Evolutionary conservation across 2,113 vertebrate species (phyloP).

Genomic region (Echinops telfairi): DNA sequence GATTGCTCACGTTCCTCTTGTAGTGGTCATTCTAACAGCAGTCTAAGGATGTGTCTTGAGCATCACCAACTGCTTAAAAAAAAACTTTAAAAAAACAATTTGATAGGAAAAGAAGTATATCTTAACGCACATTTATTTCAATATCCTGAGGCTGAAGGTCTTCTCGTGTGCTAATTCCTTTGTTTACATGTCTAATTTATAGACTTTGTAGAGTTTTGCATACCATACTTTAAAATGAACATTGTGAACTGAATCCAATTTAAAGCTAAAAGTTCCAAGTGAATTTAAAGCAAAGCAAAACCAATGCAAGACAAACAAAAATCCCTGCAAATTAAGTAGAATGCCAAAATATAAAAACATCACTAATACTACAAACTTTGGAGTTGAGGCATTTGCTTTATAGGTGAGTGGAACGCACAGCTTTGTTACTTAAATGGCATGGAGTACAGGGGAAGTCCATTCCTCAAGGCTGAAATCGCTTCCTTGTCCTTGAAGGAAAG

Average conservation of each 20-base stretch:
- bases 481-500: neutral
- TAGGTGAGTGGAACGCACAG: neutral
- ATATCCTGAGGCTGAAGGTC: neutral
- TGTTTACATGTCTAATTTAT: too few relatives aligned
- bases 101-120: neutral
- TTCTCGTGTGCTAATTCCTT: too few relatives aligned
- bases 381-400: neutral
- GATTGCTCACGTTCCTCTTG: neutral
- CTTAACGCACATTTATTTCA: neutral
- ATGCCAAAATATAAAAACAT: neutral
- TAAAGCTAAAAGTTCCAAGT: slow-evolving; percentile 24
- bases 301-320: neutral
- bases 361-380: neutral
- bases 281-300: slow-evolving; percentile 27
- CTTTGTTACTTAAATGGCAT: neutral
- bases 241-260: slow-evolving; percentile 17
- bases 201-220: neutral
- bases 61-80: neutral
- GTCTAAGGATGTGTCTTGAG: neutral
- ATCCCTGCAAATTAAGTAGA: too few relatives aligned
- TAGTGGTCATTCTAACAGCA: too few relatives aligned
- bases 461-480: neutral
- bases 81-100: neutral
- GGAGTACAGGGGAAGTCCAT: neutral
- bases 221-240: neutral